A percentile compares a stretch with the other conserved stretches of the same genome.
Conservation (phyloP, 2,888 invertebrate genomes). For the Plebejus melissa region DNA sequence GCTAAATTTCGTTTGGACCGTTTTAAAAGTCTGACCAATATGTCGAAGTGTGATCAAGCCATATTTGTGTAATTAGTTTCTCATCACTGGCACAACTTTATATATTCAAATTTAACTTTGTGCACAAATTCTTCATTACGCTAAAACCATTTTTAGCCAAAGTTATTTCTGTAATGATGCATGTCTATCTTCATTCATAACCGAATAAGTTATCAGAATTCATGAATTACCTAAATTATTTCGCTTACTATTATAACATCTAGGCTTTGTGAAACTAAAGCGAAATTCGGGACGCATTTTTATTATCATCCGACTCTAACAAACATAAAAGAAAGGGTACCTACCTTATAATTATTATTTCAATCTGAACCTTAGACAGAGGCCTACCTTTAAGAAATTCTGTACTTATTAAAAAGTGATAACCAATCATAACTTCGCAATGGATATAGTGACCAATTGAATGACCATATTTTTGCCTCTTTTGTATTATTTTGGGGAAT, state of each 20-base stretch:
- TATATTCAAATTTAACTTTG: slow-evolving; percentile 11
- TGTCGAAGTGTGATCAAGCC: slow-evolving; percentile 13
- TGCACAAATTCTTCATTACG: slow-evolving; percentile 18
- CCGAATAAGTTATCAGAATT: background rate
- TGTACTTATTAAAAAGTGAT: too few species aligned
- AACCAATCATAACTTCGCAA: too few species aligned
- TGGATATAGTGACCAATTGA: too few species aligned
- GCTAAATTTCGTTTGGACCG: background rate
- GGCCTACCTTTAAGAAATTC: too few species aligned
- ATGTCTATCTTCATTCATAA: slow-evolving; percentile 26
- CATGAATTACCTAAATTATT: slow-evolving; percentile 22
- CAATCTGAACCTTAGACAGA: background rate
- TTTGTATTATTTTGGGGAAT: too few species aligned
- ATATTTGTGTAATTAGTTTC: slow-evolving; percentile 29
- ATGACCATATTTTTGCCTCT: too few species aligned
- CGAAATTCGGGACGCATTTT: background rate
- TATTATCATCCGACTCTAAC: background rate
- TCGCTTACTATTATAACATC: slow-evolving; percentile 40
- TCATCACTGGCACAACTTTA: slow-evolving; percentile 25
- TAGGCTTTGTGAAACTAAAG: slow-evolving; percentile 8
- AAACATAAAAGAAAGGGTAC: too few species aligned
- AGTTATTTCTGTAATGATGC: slow-evolving; percentile 23
- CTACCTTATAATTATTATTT: too few species aligned
- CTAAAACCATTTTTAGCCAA: background rate
- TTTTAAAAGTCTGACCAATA: slow-evolving; percentile 1